These are phyloP conservation scores for Acipenser ruthenus DNA, from an alignment of 2,797 vertebrate species.

Conservation along the genomic window DNA sequence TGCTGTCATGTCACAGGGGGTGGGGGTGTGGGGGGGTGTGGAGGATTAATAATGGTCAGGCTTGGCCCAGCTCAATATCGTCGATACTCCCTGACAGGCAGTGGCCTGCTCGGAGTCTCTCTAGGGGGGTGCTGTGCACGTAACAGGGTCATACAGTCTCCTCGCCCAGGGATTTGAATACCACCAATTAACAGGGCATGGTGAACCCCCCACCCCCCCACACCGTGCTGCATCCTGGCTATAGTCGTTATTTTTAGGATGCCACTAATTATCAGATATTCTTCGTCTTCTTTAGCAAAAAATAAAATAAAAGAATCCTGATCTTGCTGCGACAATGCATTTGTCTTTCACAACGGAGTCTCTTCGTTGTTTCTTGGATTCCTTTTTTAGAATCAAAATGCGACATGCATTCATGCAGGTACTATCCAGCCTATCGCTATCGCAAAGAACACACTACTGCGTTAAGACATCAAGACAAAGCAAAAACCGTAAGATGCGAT, in stretches of 20 bases:
- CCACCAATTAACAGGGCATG: conserved; percentile 18
- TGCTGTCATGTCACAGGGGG: conserved; percentile 57
- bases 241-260: too few species aligned
- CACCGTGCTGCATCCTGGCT: conserved; percentile 6
- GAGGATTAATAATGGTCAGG: conserved; percentile 61
- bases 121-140: conserved; percentile 39
- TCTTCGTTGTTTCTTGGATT: too few species aligned
- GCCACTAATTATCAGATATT: too few species aligned
- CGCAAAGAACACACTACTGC: too few species aligned
- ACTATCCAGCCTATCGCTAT: too few species aligned
- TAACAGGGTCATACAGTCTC: conserved; percentile 40
- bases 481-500: not conserved
- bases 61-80: conserved; percentile 59
- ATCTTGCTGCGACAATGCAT: too few species aligned
- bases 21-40: conserved; percentile 42
- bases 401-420: too few species aligned
- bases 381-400: too few species aligned
- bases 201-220: conserved; percentile 22
- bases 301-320: too few species aligned
- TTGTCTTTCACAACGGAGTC: too few species aligned
- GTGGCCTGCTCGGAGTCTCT: conserved; percentile 43
- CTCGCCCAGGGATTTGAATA: conserved; percentile 41
- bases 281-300: too few species aligned
- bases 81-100: conserved; percentile 36
- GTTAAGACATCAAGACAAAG: not conserved